Base-by-base conservation (phyloP, 1,140 invertebrate genomes). In the Tetraneura akinire region DNA sequence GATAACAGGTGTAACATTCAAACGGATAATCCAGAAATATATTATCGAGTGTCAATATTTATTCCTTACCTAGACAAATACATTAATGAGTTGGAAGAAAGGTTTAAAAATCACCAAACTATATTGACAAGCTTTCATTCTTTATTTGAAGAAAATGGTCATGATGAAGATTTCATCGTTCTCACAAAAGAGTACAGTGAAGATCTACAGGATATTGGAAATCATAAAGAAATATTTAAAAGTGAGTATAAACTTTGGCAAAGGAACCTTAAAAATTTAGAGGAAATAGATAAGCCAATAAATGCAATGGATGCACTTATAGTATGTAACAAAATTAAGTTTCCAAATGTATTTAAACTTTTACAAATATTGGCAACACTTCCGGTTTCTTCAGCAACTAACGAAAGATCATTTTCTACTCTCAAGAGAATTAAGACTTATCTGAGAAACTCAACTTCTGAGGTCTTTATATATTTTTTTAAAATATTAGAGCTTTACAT, bases 131-230 rank as follows among this genome's bases (percentile, higher is more conserved):
- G 21, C 21, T 55, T 60, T 4, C 23, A 60, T 23, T 60, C 55
- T 60, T 60, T 14, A n/a, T 60, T 60, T 60, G 9, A 60, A 60
- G 55, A 60, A 60, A 60, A 60, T 23, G 55, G 23, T 60, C 55
- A 60, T 14, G 23, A 29, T 9, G 13, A 60, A 60, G 55, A 60
- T 23, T 60, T n/a, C n/a, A 60, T 29, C 23, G 29, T 14, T 60
- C 55, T 60, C 29, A 29, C 55, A 60, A 3, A 60, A 29, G 29
- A 60, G 29, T 60, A 14, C 29, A 60, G 26, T 29, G 23, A 60
- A 60, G 55, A 60, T 29, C 29, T 60, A 60, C 55, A 60, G 21
- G 23, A 60, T n/a, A n/a, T n/a, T n/a, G n/a, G 57, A 60, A 62
- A 62, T 29, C 29, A 26, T 32, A 26, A 62, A 29, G 29, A 62